These are phyloP conservation scores for Andrena praecox DNA, from an alignment of 2,888 invertebrate genomes.

Conservation along the genomic window DNA sequence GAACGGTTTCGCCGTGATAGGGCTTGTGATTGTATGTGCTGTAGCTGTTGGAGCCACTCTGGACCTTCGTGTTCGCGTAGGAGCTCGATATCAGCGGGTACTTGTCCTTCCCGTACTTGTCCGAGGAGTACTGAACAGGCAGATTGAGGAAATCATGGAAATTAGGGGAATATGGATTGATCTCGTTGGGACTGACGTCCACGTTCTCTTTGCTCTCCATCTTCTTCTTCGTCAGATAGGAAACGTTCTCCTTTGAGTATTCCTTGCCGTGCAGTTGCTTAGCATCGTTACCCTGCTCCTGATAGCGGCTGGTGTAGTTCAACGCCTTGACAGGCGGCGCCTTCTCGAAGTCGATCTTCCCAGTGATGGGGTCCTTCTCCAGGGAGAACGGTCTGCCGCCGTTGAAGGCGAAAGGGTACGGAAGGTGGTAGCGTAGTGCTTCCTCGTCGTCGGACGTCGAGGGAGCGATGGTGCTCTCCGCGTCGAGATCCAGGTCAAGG, in stretches of 20 bases:
- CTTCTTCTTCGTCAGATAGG: conserved; percentile 46
- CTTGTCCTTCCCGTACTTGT: conserved; percentile 87
- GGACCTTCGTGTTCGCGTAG: conserved; percentile 90
- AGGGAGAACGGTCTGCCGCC: conserved; percentile 90
- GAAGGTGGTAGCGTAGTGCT: conserved; percentile 78
- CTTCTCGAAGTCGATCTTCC: conserved; percentile 88
- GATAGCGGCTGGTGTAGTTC: conserved; percentile 76
- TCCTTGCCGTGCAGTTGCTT: conserved; percentile 13
- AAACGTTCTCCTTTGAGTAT: not conserved
- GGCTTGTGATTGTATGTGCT: conserved; percentile 82
- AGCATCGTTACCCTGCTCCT: conserved; percentile 42
- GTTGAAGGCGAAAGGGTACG: conserved; percentile 86
- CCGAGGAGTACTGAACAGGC: conserved; percentile 89
- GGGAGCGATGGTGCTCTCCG: conserved; percentile 74
- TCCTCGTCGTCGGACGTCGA: conserved; percentile 63
- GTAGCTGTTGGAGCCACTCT: conserved; percentile 85
- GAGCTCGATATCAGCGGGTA: conserved; percentile 90
- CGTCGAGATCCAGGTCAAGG: conserved; percentile 78
- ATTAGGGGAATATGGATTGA: conserved; percentile 88
- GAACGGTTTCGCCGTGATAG: conserved; percentile 70
- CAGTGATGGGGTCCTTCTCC: conserved; percentile 89
- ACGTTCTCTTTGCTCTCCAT: conserved; percentile 53
- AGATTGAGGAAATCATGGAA: conserved; percentile 90
- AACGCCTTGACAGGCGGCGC: conserved; percentile 80
- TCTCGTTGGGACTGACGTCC: conserved; percentile 87